Evolutionary conservation across 1,140 invertebrate genomes (phyloP).

Genomic region (Drosophila paulistorum): DNA sequence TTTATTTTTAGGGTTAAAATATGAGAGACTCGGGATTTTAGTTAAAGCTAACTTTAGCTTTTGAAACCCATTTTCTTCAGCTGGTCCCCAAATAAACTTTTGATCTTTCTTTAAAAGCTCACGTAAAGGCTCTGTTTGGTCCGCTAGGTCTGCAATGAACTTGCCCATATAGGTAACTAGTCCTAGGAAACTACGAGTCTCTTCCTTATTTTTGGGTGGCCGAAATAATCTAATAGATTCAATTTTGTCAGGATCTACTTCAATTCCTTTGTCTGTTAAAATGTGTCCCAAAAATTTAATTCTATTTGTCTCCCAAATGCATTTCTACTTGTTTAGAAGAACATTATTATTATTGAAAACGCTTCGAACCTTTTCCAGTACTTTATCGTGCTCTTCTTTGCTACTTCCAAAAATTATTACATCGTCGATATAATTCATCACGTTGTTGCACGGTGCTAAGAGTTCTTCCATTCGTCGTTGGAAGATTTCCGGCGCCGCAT

Average conservation of each 20-base stretch:
- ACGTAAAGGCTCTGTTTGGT: background rate
- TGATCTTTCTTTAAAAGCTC: background rate
- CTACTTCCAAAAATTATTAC: background rate
- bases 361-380: too few species aligned
- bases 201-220: constrained; percentile 48
- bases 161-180: background rate
- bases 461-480: background rate
- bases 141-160: constrained; percentile 3
- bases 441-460: background rate
- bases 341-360: background rate
- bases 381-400: background rate
- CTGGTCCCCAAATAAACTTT: background rate
- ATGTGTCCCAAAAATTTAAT: background rate
- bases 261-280: constrained; percentile 18
- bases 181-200: constrained; percentile 49
- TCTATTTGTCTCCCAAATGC: background rate
- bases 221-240: constrained; percentile 33
- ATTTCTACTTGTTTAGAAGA: background rate
- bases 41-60: too few species aligned
- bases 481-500: background rate
- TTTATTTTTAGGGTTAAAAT: too few species aligned
- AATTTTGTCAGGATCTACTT: constrained; percentile 41
- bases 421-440: background rate
- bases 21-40: too few species aligned
- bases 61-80: background rate